Percentiles rank a stretch among this genome's conserved stretches.
Conservation (phyloP, 2,113 vertebrate species). For the Ameiurus melas region DNA sequence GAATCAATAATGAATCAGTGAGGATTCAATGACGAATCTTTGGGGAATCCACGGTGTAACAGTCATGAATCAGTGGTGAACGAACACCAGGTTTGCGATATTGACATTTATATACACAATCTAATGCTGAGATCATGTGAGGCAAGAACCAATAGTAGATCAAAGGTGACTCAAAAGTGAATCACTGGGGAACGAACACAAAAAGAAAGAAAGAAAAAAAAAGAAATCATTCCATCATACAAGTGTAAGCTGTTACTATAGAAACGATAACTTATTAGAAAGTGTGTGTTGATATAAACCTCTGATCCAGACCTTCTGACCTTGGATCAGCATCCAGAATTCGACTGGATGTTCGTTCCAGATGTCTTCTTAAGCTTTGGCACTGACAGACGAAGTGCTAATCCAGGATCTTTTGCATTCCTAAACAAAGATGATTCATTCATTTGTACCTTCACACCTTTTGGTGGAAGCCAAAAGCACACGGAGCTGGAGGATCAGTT, state of each 20-base stretch:
- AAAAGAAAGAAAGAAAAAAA: background rate
- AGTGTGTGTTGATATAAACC: background rate
- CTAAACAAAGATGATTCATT: background rate
- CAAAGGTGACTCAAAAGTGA: background rate
- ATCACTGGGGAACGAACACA: background rate
- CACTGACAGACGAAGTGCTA: conserved; percentile 1
- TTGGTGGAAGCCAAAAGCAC: background rate
- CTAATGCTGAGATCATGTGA: background rate
- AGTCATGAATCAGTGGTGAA: background rate
- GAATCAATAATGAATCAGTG: background rate
- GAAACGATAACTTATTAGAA: background rate
- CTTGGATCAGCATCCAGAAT: background rate
- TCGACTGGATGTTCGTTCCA: background rate
- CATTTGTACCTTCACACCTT: background rate
- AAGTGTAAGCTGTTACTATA: background rate
- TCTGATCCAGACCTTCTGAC: background rate
- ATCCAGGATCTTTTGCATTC: conserved; percentile 18
- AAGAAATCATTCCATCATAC: background rate
- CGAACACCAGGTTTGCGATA: background rate
- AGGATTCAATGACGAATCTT: background rate
- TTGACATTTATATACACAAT: background rate
- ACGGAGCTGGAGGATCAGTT: background rate
- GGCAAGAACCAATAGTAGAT: background rate
- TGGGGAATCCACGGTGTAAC: no score
- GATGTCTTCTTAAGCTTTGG: background rate